Evolutionary conservation across 2,113 vertebrate species (phyloP).

Genomic region (Monopterus albus): DNA sequence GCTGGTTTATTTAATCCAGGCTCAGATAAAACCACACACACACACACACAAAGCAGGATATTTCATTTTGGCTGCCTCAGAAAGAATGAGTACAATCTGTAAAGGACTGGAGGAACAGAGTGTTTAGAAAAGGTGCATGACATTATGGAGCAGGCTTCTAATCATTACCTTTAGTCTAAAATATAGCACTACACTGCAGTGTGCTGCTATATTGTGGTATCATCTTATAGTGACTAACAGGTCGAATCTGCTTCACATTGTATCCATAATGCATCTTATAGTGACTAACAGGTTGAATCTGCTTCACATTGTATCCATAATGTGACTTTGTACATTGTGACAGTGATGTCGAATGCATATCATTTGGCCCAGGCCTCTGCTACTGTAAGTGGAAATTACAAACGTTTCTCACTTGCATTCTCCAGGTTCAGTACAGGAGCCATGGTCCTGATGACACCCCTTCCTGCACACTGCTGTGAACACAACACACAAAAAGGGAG

Average conservation of each 20-base stretch:
- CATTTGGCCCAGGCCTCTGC: neutral
- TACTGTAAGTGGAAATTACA: neutral
- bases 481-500: slow-evolving; percentile 1
- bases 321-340: neutral
- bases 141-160: neutral
- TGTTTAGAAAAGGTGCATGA: neutral
- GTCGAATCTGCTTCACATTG: neutral
- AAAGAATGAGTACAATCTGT: neutral
- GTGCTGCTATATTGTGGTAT: no score
- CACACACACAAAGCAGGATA: no score
- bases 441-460: slow-evolving; percentile 80
- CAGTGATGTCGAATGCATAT: neutral
- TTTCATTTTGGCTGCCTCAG: no score
- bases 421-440: slow-evolving; percentile 78
- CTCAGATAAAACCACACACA: no score
- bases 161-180: neutral
- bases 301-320: neutral
- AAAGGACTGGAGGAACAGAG: neutral
- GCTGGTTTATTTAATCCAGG: no score
- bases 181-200: neutral
- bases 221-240: neutral
- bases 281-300: neutral
- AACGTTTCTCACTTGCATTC: slow-evolving; percentile 80
- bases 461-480: slow-evolving; percentile 80
- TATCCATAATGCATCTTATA: neutral